A percentile compares a stretch with the other conserved stretches of the same genome.
phyloP scores from a whole-genome alignment of 2,113 vertebrate genomes.

The Cyprichromis sp. region DNA sequence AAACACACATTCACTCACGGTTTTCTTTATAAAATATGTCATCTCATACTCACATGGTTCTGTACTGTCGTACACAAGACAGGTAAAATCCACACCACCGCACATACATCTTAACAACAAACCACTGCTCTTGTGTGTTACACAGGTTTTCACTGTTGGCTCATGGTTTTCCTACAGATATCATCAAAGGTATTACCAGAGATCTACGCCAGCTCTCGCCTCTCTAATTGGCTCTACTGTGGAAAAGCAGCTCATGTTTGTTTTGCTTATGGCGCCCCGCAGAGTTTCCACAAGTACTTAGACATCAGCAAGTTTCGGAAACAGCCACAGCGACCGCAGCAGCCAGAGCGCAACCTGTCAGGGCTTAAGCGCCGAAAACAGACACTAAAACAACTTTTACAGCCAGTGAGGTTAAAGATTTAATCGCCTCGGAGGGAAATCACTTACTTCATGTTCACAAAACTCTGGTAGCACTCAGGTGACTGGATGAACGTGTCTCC shows the following conservation, averaged over 20 bases:
- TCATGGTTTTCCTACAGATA: background rate
- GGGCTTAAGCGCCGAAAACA: background rate
- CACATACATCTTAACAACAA: constrained; percentile 31
- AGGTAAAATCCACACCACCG: constrained; percentile 25
- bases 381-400: background rate
- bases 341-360: background rate
- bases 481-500: background rate
- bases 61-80: constrained; percentile 48
- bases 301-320: background rate
- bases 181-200: background rate
- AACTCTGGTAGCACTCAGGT: background rate
- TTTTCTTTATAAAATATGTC: constrained; percentile 68
- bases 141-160: background rate
- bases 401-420: background rate
- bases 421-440: background rate
- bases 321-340: background rate
- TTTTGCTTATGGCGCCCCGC: background rate
- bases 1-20: constrained; percentile 13
- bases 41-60: constrained; percentile 40
- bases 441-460: background rate
- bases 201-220: background rate
- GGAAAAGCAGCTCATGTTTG: background rate
- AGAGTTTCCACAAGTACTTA: background rate
- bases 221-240: background rate
- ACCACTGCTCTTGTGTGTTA: background rate